Base-by-base conservation (phyloP, 2,888 invertebrate genomes). In the Oithona nana region DNA sequence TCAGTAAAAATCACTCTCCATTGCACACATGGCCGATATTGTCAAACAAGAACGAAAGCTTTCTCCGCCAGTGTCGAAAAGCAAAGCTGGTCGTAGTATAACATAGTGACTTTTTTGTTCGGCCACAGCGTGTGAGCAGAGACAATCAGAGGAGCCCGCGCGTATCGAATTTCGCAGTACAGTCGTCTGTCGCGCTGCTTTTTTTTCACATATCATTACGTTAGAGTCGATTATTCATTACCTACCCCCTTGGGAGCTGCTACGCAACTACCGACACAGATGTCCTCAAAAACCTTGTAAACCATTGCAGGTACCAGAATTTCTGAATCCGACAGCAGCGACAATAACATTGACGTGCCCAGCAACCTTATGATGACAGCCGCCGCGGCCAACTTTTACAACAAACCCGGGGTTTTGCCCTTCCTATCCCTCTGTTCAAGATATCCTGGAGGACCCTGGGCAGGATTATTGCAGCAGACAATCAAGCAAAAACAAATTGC, bases 391-490 rank as follows among this genome's bases (percentile, higher is more conserved):
- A 29, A 28, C 28, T 2, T 1, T 22, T 57, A 28, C 26, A 57
- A 57, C n/a, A 49, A 28, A 24, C 28, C 59, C 1, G 59, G 29
- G 13, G 29, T 59, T 48, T 50, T 59, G 22, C 59, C 59, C 13
- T 59, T 59, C 50, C 50, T 59, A 13, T 48, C 39, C 6, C 50
- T 59, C 24, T 59, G 59, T 50, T 54, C 54, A 20, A 24, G 59
- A 48, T 59, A 59, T 29, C 49, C 59, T 2, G 28, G 50, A 13
- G 59, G 59, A n/a, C 59, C 59, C 16, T 59, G 59, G 59, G 59
- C 59, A 11, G 59, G 59, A 24, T 13, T 59, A 13, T 49, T 59
- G 16, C 49, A 59, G 28, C 59, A 59, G 20, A 26, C 59, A 24
- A 59, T 59, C 6, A 11, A 59, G 26, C 49, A 59, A 28, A 48